These are phyloP conservation scores for Eriosoma lanigerum DNA, from an alignment of 1,140 invertebrate species.

Conservation along the genomic window DNA sequence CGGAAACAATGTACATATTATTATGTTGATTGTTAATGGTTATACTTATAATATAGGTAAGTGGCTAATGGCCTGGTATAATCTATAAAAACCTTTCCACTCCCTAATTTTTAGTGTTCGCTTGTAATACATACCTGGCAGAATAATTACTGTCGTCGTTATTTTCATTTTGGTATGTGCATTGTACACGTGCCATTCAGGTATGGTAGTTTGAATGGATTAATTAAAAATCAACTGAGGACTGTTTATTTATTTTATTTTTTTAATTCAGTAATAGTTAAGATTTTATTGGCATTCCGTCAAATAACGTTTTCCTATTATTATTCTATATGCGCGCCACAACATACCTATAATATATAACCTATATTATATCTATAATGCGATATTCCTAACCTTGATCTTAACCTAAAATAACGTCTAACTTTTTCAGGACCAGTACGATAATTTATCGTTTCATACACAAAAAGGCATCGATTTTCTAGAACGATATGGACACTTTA, in stretches of 20 bases:
- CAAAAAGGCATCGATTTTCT: conserved; percentile 97
- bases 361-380: not conserved
- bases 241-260: no score
- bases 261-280: not conserved
- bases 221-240: not conserved
- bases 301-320: conserved; percentile 19
- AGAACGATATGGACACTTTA: conserved; percentile 91
- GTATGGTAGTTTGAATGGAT: not conserved
- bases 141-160: not conserved
- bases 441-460: conserved; percentile 91
- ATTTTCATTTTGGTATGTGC: not conserved
- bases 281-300: conserved; percentile 9
- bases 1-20: conserved; percentile 38
- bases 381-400: conserved; percentile 9
- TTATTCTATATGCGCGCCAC: conserved; percentile 15
- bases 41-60: not conserved
- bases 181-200: not conserved
- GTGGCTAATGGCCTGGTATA: not conserved
- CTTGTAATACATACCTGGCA: not conserved
- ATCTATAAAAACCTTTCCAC: conserved; percentile 31
- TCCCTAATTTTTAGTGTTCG: conserved; percentile 14
- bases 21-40: conserved; percentile 2
- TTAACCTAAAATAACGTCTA: conserved; percentile 44
- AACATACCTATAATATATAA: conserved; percentile 13
- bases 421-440: conserved; percentile 92